Conservation (phyloP, 2,888 invertebrate genomes). For the Dryococelus australis region DNA sequence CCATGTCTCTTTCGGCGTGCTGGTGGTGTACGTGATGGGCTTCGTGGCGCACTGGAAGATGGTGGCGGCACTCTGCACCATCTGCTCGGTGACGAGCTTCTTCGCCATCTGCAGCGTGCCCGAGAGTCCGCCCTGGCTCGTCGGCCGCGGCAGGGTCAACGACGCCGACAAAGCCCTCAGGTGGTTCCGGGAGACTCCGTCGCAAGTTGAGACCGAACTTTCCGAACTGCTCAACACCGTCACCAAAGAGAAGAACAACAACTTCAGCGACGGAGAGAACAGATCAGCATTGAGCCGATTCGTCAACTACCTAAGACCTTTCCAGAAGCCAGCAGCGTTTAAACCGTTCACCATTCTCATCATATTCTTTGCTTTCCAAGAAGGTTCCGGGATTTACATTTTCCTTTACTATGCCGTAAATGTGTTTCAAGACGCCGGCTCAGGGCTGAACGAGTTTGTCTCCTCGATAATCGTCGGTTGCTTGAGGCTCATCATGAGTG, state of each 20-base stretch:
- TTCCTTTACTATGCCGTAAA: slow-evolving; percentile 76
- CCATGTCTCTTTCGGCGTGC: slow-evolving; percentile 74
- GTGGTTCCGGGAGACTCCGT: slow-evolving; percentile 71
- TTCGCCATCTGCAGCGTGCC: slow-evolving; percentile 70
- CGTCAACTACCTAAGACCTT: slow-evolving; percentile 50
- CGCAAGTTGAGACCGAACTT: slow-evolving; percentile 69
- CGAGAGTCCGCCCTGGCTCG: slow-evolving; percentile 74
- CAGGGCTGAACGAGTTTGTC: slow-evolving; percentile 70
- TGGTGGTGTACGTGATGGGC: slow-evolving; percentile 73
- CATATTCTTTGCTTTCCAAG: slow-evolving; percentile 73
- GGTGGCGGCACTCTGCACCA: slow-evolving; percentile 70
- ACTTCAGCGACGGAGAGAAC: neutral
- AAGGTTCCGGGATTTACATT: slow-evolving; percentile 76
- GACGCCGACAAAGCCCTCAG: slow-evolving; percentile 66
- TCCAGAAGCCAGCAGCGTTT: slow-evolving; percentile 65
- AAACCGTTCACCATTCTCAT: slow-evolving; percentile 73
- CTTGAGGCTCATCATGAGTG: slow-evolving; percentile 71
- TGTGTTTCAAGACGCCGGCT: slow-evolving; percentile 72
- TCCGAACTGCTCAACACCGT: slow-evolving; percentile 59
- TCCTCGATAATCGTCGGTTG: slow-evolving; percentile 75
- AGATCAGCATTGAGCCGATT: neutral
- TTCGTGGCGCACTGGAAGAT: slow-evolving; percentile 72
- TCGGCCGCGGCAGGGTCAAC: slow-evolving; percentile 66
- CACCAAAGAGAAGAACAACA: slow-evolving; percentile 34
- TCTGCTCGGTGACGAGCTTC: slow-evolving; percentile 65